phyloP scores from a whole-genome alignment of 2,113 vertebrate genomes.

The Zapus hudsonius region DNA sequence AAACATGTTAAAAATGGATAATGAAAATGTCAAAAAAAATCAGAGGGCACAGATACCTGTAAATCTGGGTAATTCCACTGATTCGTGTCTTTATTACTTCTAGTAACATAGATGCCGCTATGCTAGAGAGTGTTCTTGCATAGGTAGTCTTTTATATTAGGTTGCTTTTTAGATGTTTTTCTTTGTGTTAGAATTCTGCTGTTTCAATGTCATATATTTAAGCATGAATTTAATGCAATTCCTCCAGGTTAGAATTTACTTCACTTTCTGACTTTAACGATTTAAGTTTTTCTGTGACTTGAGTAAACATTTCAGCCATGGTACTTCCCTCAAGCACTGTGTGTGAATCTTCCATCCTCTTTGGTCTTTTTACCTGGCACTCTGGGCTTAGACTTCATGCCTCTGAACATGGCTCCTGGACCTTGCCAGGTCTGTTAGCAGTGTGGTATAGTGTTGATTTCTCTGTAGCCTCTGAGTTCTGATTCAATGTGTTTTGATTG shows the following conservation, averaged over 20 bases:
- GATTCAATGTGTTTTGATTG: no score
- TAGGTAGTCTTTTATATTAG: background rate
- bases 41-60: no score
- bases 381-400: background rate
- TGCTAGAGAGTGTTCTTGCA: background rate
- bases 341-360: background rate
- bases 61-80: no score
- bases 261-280: background rate
- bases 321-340: background rate
- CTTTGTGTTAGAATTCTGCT: background rate
- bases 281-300: background rate
- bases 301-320: background rate
- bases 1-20: no score
- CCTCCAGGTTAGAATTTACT: background rate
- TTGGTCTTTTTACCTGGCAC: background rate
- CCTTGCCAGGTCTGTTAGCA: no score
- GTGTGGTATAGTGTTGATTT: no score
- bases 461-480: no score
- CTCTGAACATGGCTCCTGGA: background rate
- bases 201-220: background rate
- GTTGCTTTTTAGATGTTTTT: constrained; percentile 1
- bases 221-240: background rate
- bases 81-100: no score
- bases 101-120: background rate
- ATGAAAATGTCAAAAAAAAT: no score